These are phyloP conservation scores for Eumacrocentrus americanus DNA, from an alignment of 2,888 invertebrate genomes.

Conservation along the genomic window DNA sequence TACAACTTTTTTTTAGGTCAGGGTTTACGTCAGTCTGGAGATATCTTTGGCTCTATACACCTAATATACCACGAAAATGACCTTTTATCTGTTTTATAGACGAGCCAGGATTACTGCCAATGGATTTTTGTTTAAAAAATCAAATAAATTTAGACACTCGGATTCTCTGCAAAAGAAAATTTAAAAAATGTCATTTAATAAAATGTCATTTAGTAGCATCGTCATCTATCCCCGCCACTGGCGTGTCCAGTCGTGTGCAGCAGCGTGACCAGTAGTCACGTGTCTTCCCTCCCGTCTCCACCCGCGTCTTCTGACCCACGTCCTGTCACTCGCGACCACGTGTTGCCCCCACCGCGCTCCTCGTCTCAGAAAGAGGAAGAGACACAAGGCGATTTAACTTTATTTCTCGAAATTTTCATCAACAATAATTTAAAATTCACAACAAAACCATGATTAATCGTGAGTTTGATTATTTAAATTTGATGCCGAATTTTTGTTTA, in stretches of 20 bases:
- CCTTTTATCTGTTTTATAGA: too few relatives aligned
- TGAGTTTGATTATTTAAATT: not conserved
- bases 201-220: too few relatives aligned
- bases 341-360: constrained; percentile 33
- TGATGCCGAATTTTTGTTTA: not conserved
- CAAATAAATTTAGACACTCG: too few relatives aligned
- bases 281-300: constrained; percentile 10
- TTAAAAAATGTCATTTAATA: too few relatives aligned
- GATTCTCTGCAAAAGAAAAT: too few relatives aligned
- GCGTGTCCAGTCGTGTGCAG: constrained; percentile 30
- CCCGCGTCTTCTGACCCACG: constrained; percentile 17
- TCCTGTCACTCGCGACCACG: constrained; percentile 35
- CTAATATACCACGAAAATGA: too few relatives aligned
- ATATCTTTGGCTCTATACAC: not conserved
- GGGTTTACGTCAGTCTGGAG: constrained; percentile 34
- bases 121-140: too few relatives aligned
- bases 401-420: too few relatives aligned
- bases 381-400: too few relatives aligned
- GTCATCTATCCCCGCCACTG: too few relatives aligned
- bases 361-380: not conserved
- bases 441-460: constrained; percentile 3
- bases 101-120: too few relatives aligned
- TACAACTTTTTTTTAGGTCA: constrained; percentile 47
- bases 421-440: too few relatives aligned
- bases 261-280: constrained; percentile 37